Evolutionary conservation across 2,888 invertebrate genomes (phyloP).

Genomic region (Carabus problematicus): DNA sequence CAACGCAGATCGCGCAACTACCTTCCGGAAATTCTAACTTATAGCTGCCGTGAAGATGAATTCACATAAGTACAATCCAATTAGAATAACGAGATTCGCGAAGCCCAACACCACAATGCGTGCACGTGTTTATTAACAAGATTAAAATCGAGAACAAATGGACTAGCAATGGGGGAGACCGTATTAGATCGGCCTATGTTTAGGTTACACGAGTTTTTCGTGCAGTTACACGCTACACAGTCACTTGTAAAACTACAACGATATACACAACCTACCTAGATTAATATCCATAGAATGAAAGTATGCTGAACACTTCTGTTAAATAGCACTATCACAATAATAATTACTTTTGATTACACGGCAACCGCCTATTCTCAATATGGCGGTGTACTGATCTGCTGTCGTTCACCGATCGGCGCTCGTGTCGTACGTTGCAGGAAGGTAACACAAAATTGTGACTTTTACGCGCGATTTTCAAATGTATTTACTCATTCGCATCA

Average conservation of each 20-base stretch:
- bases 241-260: conserved; percentile 21
- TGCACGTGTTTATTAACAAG: conserved; percentile 73
- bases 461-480: conserved; percentile 27
- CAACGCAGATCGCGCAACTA: conserved; percentile 67
- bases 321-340: conserved; percentile 56
- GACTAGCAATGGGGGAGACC: conserved; percentile 67
- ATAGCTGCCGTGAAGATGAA: conserved; percentile 60
- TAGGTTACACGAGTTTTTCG: conserved; percentile 60
- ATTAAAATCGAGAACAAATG: conserved; percentile 71
- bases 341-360: conserved; percentile 63
- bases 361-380: conserved; percentile 78
- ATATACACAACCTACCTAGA: conserved; percentile 63
- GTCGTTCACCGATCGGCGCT: conserved; percentile 39
- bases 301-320: conserved; percentile 46
- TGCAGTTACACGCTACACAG: conserved; percentile 22
- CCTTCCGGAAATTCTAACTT: conserved; percentile 68
- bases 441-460: conserved; percentile 10
- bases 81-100: conserved; percentile 82
- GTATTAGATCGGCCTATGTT: conserved; percentile 68
- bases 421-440: conserved; percentile 30
- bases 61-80: conserved; percentile 64
- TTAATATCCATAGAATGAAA: conserved; percentile 66
- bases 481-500: not conserved
- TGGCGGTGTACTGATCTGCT: conserved; percentile 71
- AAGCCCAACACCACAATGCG: conserved; percentile 70